These are phyloP conservation scores for Hydropsyche betteni DNA, from an alignment of 2,888 invertebrate species.

Conservation along the genomic window DNA sequence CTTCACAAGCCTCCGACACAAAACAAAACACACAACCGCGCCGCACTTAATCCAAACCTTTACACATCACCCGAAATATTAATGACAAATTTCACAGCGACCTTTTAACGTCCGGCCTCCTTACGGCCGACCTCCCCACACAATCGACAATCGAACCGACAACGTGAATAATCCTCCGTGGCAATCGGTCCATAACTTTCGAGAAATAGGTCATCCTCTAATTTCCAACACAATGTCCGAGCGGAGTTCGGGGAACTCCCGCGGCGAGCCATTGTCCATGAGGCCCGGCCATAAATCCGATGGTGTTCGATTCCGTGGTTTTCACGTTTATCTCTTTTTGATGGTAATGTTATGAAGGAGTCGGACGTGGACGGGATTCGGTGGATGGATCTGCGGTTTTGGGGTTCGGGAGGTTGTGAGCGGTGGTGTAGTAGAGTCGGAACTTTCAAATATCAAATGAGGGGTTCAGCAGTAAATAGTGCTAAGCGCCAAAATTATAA, in stretches of 20 bases:
- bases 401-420: too few relatives aligned
- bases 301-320: slow-evolving; percentile 21
- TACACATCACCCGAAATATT: slow-evolving; percentile 17
- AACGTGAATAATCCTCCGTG: slow-evolving; percentile 33
- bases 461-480: too few relatives aligned
- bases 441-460: too few relatives aligned
- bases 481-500: too few relatives aligned
- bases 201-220: slow-evolving; percentile 37
- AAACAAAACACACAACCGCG: too few relatives aligned
- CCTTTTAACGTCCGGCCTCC: not conserved
- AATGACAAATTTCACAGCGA: slow-evolving; percentile 23
- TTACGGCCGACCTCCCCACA: not conserved
- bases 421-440: too few relatives aligned
- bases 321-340: slow-evolving; percentile 21
- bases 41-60: too few relatives aligned
- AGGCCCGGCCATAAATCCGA: slow-evolving; percentile 9
- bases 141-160: not conserved
- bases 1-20: too few relatives aligned
- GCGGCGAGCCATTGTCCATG: slow-evolving; percentile 32
- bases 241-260: slow-evolving; percentile 16
- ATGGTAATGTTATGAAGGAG: slow-evolving; percentile 1
- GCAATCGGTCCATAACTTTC: slow-evolving; percentile 34
- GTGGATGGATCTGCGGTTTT: too few relatives aligned
- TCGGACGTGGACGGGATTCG: too few relatives aligned
- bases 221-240: not conserved